These are phyloP conservation scores for Listronotus bonariensis DNA, from an alignment of 1,140 invertebrate genomes.

Conservation along the genomic window DNA sequence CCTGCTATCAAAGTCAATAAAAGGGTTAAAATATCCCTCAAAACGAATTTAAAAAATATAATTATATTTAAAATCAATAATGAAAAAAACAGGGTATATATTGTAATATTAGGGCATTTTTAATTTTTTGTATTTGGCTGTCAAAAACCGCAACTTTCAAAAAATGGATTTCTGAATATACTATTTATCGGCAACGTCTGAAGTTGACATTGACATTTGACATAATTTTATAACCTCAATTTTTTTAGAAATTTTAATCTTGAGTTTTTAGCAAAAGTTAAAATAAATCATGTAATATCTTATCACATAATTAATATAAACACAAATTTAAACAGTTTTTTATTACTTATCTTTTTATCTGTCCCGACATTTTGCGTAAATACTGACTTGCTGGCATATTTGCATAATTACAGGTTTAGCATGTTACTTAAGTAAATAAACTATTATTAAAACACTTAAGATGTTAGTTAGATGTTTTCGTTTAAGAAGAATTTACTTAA, in stretches of 20 bases:
- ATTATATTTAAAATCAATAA: too few relatives aligned
- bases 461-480: slow-evolving; percentile 47
- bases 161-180: background rate
- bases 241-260: too few relatives aligned
- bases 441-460: slow-evolving; percentile 7
- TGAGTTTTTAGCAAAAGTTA: too few relatives aligned
- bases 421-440: slow-evolving; percentile 5
- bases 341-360: background rate
- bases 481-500: slow-evolving; percentile 41
- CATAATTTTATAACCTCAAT: too few relatives aligned
- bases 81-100: too few relatives aligned
- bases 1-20: too few relatives aligned
- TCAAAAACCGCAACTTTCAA: too few relatives aligned
- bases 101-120: too few relatives aligned
- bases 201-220: too few relatives aligned
- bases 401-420: slow-evolving; percentile 8
- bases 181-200: background rate
- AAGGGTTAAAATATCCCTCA: too few relatives aligned
- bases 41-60: too few relatives aligned
- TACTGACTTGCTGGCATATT: slow-evolving; percentile 3
- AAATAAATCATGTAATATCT: background rate
- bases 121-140: too few relatives aligned
- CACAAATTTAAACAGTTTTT: background rate
- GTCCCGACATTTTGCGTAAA: background rate
- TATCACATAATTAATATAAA: background rate